Percentiles rank a stretch among this genome's conserved stretches.
These are phyloP conservation scores for Drosophila anceps DNA, from an alignment of 2,888 invertebrate species.

Conservation along the genomic window DNA sequence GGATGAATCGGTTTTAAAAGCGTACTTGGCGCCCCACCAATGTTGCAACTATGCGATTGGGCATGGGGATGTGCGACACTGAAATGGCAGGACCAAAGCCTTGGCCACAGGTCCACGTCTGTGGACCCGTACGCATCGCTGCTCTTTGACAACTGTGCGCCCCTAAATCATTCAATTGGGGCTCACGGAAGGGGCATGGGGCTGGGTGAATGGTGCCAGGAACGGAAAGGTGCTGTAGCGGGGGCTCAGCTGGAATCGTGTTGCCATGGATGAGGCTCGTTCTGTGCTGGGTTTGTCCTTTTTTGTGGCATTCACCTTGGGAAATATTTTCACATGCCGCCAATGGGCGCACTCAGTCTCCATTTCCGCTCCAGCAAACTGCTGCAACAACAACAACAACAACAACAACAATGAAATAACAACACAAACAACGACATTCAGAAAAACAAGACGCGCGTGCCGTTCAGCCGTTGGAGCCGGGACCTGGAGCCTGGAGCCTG, in stretches of 20 bases:
- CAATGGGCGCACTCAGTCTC: slow-evolving; percentile 56
- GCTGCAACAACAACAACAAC: slow-evolving; percentile 51
- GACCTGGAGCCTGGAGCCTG: slow-evolving; percentile 26
- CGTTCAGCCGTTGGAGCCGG: slow-evolving; percentile 55
- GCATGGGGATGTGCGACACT: slow-evolving; percentile 16
- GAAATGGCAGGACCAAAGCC: slow-evolving; percentile 46
- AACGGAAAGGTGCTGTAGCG: slow-evolving; percentile 36
- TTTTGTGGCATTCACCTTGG: slow-evolving; percentile 77
- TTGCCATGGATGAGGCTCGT: slow-evolving; percentile 44
- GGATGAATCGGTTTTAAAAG: slow-evolving; percentile 80
- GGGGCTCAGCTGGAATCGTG: slow-evolving; percentile 67
- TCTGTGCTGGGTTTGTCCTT: slow-evolving; percentile 57
- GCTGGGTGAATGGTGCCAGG: background rate
- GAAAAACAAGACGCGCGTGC: slow-evolving; percentile 78
- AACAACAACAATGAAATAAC: slow-evolving; percentile 15
- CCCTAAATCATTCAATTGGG: slow-evolving; percentile 78
- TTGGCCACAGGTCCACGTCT: slow-evolving; percentile 41
- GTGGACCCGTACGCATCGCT: slow-evolving; percentile 75
- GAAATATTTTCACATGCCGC: slow-evolving; percentile 75
- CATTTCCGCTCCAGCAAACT: slow-evolving; percentile 70
- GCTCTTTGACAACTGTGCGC: slow-evolving; percentile 77
- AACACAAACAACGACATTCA: slow-evolving; percentile 45
- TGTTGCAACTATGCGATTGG: slow-evolving; percentile 27
- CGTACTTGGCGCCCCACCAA: slow-evolving; percentile 71
- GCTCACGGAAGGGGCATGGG: slow-evolving; percentile 18